These are phyloP conservation scores for Patella ulyssiponensis DNA, from an alignment of 2,888 invertebrate species.

Conservation along the genomic window DNA sequence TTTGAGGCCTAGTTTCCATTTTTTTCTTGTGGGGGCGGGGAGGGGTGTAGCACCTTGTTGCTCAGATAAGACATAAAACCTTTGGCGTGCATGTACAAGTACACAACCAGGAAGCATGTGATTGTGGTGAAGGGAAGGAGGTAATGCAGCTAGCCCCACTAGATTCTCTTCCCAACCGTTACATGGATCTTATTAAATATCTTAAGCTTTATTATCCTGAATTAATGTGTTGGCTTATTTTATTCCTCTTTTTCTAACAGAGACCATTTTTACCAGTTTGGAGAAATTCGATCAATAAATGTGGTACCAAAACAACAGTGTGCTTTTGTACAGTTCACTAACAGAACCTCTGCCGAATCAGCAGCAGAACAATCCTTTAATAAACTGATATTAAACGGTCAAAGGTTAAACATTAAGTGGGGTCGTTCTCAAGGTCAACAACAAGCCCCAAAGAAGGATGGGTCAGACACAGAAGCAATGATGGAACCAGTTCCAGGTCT, in stretches of 20 bases:
- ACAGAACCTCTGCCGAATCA: slow-evolving; percentile 89
- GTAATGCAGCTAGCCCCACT: too few species aligned
- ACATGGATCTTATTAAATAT: too few species aligned
- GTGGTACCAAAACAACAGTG: slow-evolving; percentile 91
- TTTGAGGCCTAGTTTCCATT: too few species aligned
- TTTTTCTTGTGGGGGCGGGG: too few species aligned
- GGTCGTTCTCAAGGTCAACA: slow-evolving; percentile 89
- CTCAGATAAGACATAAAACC: too few species aligned
- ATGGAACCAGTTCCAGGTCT: slow-evolving; percentile 85
- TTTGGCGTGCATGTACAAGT: too few species aligned
- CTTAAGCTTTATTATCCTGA: too few species aligned
- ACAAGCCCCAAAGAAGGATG: slow-evolving; percentile 51
- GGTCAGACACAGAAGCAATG: slow-evolving; percentile 53
- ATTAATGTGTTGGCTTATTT: neutral
- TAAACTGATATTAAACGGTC: slow-evolving; percentile 83
- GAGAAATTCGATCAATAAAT: slow-evolving; percentile 95
- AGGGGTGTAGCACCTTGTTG: too few species aligned
- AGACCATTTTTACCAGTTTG: slow-evolving; percentile 98
- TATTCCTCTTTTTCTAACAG: slow-evolving; percentile 71
- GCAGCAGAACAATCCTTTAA: slow-evolving; percentile 87
- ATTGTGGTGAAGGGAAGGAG: too few species aligned
- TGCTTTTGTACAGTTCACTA: slow-evolving; percentile 97
- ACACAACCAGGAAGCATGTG: too few species aligned
- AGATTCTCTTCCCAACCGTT: too few species aligned
- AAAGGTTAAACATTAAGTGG: slow-evolving; percentile 97